Evolutionary conservation across 2,888 invertebrate genomes (phyloP), one percentile per base, ranked within the genome.

Genomic region (Lithophane leautieri): DNA sequence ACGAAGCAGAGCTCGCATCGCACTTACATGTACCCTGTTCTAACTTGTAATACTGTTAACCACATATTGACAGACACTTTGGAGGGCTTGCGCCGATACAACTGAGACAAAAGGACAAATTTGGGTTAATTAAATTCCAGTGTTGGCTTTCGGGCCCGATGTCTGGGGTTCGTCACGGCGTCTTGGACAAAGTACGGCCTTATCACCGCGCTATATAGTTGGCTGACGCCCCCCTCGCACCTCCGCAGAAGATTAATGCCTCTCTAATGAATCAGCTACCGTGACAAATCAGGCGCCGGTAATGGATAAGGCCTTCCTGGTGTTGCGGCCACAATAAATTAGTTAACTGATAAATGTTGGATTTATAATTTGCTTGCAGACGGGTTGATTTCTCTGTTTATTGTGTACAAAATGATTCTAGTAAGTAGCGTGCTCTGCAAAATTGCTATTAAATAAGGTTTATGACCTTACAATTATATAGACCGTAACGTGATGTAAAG

Each of bases 41-140:
- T 84, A 86, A 80, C 81, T 86, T 87, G 85, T 89, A 83, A 84
- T 72, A 79, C 67, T 84, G 76, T 63, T 83, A 85, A 88, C 89
- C 90, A 90, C 89, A 90, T 91, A 92, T 92, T 91, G 92, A 91
- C 90, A 91, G 92, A 92, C 90, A 92, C 89, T 91, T 90, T 88
- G 88, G 84, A 79, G 79, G 84, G 88, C 86, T 88, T 84, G 86
- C 81, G 83, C 85, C 73, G 89, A 88, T 90, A 89, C 86, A 89
- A 88, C 91, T 82, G 78, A 91, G 89, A 93, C 93, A 94, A 93
- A 93, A 92, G 93, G 94, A 92, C 92, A 92, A 93, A 94, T 94
- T 94, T 93, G 92, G 93, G 94, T 94, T 95, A 94, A 95, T 94
- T 94, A 94, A 94, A 95, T 94, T 95, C 92, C 93, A 92, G 91